A percentile compares a stretch with the other conserved stretches of the same genome.
These are phyloP conservation scores for Erebia epiphron DNA, from an alignment of 2,888 invertebrate genomes.

Conservation along the genomic window DNA sequence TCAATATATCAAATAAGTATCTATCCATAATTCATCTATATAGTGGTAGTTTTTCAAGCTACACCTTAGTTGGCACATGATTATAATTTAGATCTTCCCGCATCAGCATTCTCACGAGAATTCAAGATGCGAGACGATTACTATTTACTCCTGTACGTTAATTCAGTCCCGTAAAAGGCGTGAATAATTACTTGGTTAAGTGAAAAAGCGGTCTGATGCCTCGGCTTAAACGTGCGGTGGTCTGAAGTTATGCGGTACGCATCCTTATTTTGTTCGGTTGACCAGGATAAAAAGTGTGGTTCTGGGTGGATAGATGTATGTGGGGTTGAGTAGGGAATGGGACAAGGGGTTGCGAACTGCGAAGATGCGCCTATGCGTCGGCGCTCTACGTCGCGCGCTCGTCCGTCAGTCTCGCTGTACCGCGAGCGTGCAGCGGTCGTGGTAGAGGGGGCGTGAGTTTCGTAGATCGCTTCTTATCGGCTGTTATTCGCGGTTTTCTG, in stretches of 20 bases:
- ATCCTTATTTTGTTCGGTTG: conserved; percentile 51
- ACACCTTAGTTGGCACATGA: conserved; percentile 36
- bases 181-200: conserved; percentile 67
- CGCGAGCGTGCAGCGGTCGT: conserved; percentile 72
- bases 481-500: conserved; percentile 74
- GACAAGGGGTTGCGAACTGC: conserved; percentile 60
- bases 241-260: conserved; percentile 44
- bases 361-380: conserved; percentile 54
- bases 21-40: background rate
- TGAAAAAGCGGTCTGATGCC: conserved; percentile 70
- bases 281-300: conserved; percentile 18
- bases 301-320: conserved; percentile 1
- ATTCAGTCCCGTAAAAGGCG: conserved; percentile 71
- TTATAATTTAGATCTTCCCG: conserved; percentile 40
- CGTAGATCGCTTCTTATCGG: conserved; percentile 52
- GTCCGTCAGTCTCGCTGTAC: conserved; percentile 73
- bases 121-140: conserved; percentile 46
- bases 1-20: background rate
- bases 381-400: conserved; percentile 45
- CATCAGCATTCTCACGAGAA: conserved; percentile 59
- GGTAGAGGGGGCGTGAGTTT: conserved; percentile 42
- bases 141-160: conserved; percentile 60
- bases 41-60: background rate
- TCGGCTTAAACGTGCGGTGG: conserved; percentile 52
- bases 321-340: conserved; percentile 26